Conservation (phyloP, 2,888 invertebrate genomes). For the Diarsia mendica region DNA sequence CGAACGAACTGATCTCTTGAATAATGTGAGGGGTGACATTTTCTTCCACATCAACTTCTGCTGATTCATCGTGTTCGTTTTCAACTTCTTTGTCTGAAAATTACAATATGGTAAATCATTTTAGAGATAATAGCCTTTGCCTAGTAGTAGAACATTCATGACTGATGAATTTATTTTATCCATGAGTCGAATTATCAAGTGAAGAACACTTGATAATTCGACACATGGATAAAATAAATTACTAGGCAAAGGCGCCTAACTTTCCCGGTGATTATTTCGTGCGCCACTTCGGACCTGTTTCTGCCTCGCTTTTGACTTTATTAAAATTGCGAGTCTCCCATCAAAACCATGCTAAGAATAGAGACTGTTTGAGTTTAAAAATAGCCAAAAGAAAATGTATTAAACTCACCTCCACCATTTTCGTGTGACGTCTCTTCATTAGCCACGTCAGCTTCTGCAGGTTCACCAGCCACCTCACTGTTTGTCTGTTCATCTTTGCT, state of each 20-base stretch:
- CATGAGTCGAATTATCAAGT: too few species aligned
- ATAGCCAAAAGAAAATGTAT: not conserved
- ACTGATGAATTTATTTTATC: too few species aligned
- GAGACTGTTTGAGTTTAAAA: not conserved
- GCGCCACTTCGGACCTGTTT: not conserved
- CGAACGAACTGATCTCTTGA: constrained; percentile 80
- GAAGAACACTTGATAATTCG: not conserved
- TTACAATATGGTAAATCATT: not conserved
- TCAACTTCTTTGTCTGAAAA: constrained; percentile 87
- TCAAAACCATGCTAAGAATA: not conserved
- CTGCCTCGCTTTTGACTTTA: not conserved
- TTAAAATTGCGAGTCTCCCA: not conserved
- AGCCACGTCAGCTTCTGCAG: constrained; percentile 66
- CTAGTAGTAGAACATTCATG: too few species aligned
- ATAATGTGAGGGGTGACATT: constrained; percentile 78
- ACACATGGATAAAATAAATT: not conserved
- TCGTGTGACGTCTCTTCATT: constrained; percentile 76
- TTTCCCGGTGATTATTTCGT: not conserved
- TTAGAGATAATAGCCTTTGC: not conserved
- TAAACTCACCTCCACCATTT: constrained; percentile 72
- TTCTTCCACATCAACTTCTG: constrained; percentile 74
- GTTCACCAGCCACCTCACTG: constrained; percentile 66
- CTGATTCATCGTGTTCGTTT: constrained; percentile 85
- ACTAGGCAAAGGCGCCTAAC: not conserved
- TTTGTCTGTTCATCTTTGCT: constrained; percentile 58